Evolutionary conservation across 2,113 vertebrate species (phyloP).

Genomic region (Ammospiza nelsoni): DNA sequence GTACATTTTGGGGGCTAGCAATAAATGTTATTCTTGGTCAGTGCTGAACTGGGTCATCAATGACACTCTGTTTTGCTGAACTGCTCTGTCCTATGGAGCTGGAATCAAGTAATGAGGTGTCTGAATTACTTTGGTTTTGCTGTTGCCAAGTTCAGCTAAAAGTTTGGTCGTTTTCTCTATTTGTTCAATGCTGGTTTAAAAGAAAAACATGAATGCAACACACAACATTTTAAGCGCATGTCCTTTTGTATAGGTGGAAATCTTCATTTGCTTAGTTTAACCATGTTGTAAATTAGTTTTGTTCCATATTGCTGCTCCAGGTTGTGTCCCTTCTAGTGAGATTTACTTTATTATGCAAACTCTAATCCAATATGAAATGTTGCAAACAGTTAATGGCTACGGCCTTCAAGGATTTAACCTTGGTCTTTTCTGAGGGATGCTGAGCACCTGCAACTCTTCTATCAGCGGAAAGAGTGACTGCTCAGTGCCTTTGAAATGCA

Average conservation of each 20-base stretch:
- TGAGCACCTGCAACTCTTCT: background rate
- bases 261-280: background rate
- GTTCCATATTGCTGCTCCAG: background rate
- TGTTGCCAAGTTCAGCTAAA: background rate
- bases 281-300: background rate
- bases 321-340: background rate
- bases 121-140: background rate
- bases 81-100: background rate
- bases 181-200: background rate
- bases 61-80: background rate
- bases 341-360: background rate
- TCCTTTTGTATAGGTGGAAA: background rate
- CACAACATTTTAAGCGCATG: fast-evolving
- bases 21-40: background rate
- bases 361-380: background rate
- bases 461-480: background rate
- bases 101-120: background rate
- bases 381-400: background rate
- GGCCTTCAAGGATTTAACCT: background rate
- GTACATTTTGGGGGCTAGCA: background rate
- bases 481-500: background rate
- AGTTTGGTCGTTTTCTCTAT: background rate
- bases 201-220: background rate
- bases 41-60: background rate
- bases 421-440: background rate